Percentiles rank a stretch among this genome's conserved stretches.
These are phyloP conservation scores for Orthonychiurus folsomi DNA, from an alignment of 2,888 invertebrate species.

Conservation along the genomic window DNA sequence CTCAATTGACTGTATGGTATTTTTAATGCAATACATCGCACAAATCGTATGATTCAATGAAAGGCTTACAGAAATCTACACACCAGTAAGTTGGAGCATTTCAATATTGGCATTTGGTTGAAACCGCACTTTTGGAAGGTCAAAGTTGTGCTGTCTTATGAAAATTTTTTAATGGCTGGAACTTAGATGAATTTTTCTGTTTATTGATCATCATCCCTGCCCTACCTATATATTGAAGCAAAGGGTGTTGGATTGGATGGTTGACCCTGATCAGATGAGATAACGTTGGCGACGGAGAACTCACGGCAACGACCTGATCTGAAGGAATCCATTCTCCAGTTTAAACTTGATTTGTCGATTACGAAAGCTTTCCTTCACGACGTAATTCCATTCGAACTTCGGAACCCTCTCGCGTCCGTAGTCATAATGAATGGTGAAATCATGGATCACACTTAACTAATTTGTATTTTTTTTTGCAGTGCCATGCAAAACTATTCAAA, in stretches of 20 bases:
- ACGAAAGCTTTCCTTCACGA: not conserved
- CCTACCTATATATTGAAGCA: not conserved
- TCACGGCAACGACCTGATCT: not conserved
- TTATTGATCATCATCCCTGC: not conserved
- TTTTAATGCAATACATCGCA: no score
- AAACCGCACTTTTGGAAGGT: no score
- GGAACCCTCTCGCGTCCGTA: not conserved
- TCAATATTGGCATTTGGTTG: constrained; percentile 1
- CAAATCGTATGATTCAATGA: no score
- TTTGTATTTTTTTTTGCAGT: constrained; percentile 22
- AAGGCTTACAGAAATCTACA: no score
- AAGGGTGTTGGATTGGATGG: not conserved
- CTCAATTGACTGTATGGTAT: no score
- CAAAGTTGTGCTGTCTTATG: no score
- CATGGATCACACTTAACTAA: not conserved
- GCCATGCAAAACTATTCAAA: constrained; percentile 39
- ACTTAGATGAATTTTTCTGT: not conserved
- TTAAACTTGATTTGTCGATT: not conserved
- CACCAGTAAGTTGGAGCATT: no score
- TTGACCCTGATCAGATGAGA: not conserved
- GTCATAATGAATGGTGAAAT: not conserved
- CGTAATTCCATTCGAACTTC: not conserved
- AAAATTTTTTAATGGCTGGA: no score
- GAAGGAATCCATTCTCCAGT: not conserved
- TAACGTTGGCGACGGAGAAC: not conserved